phyloP scores from a whole-genome alignment of 2,113 vertebrate species.

The Atherinomorus stipes region DNA sequence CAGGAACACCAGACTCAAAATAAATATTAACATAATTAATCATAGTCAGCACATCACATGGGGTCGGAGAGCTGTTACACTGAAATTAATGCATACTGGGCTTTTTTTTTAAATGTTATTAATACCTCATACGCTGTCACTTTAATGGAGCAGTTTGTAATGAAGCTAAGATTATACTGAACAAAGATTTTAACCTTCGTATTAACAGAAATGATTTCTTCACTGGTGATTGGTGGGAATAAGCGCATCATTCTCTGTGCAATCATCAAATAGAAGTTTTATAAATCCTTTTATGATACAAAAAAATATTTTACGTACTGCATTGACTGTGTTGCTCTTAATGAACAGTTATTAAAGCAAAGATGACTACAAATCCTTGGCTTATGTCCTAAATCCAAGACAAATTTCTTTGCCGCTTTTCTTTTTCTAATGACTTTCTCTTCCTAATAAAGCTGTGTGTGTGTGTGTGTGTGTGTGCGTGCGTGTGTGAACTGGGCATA shows the following conservation, averaged over 20 bases:
- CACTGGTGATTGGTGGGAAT: background rate
- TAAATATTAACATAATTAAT: conserved; percentile 86
- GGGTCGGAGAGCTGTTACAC: conserved; percentile 66
- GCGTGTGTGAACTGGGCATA: conserved; percentile 10
- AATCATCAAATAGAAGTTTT: background rate
- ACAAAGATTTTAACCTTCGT: background rate
- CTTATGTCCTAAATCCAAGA: conserved; percentile 53
- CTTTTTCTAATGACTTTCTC: conserved; percentile 62
- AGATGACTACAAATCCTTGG: conserved; percentile 49
- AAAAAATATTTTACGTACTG: conserved; percentile 20
- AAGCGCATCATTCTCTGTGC: background rate
- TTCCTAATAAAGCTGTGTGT: conserved; percentile 44
- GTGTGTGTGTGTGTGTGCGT: background rate
- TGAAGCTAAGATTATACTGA: background rate
- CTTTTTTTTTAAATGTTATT: conserved; percentile 22
- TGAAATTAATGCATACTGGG: conserved; percentile 62
- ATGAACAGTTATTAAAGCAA: conserved; percentile 55
- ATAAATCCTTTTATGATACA: background rate
- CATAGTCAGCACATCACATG: conserved; percentile 72
- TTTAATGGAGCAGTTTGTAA: conserved; percentile 4
- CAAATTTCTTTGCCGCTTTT: conserved; percentile 60
- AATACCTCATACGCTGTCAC: conserved; percentile 44
- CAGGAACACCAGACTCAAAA: conserved; percentile 63
- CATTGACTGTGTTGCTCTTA: conserved; percentile 12
- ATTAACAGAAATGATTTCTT: background rate